Evolutionary conservation across 2,888 invertebrate genomes (phyloP).

Genomic region (Ariolimax columbianus): DNA sequence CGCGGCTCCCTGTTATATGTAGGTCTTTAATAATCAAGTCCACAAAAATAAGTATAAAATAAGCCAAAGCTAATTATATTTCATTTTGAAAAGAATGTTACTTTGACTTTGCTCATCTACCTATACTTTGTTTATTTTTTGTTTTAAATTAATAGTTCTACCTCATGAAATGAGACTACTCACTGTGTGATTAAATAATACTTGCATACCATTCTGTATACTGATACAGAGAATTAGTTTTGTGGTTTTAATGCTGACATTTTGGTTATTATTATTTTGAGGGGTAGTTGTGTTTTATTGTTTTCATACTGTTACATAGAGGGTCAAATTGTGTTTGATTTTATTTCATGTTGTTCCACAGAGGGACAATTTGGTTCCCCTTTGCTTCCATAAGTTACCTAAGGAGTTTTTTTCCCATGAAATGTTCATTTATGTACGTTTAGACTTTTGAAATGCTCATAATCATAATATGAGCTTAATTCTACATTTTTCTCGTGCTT

Average conservation of each 20-base stretch:
- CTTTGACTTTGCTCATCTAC: background rate
- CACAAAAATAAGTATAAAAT: too few relatives aligned
- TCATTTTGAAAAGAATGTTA: too few relatives aligned
- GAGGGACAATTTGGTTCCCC: background rate
- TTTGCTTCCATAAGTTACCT: background rate
- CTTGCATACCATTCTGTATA: background rate
- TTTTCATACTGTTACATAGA: background rate
- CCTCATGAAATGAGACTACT: background rate
- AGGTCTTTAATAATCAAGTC: too few relatives aligned
- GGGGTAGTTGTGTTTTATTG: background rate
- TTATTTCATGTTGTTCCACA: background rate
- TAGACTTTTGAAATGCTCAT: background rate
- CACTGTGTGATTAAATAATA: background rate
- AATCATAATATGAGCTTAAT: background rate
- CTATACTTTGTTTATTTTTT: background rate
- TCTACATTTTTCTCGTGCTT: background rate
- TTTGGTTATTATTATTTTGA: background rate
- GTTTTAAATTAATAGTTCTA: background rate
- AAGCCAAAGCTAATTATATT: too few relatives aligned
- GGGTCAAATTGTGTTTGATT: background rate
- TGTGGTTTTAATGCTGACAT: background rate
- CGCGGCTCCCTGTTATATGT: too few relatives aligned
- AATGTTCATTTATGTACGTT: background rate
- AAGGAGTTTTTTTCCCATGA: background rate
- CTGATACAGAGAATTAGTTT: background rate